Evolutionary conservation across 2,888 invertebrate genomes (phyloP), one percentile per base, ranked within the genome.

Genomic region (Lasiommata megera): DNA sequence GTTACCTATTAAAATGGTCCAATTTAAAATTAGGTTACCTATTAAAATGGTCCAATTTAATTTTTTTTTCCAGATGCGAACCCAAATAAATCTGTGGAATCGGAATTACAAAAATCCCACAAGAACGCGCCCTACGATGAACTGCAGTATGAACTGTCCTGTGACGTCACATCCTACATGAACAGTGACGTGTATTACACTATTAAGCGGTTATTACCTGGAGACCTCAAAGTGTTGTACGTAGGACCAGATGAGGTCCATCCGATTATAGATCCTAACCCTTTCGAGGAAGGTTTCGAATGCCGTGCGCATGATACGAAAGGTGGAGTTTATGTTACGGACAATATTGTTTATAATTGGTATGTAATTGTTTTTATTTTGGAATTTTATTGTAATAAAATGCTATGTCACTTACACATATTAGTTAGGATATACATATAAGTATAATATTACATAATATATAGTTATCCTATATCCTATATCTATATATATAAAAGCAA

Each of bases 311-410:
- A 98, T 80, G 87, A 91, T 47, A 92, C 92, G 53, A 96, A 96
- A 78, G 98, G 98, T 0, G 98, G 98, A 0, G 86, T 96, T 11
- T 93, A 93, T 77, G 92, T 98, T 6, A 95, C 95, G 0, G 94
- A 96, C 67, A 96, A 95, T 82, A 92, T 98, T 28, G 95, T 96
- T 51, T 98, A 95, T 79, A 94, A 94, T 84, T 92, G 91, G 88
- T 80, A 53, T 75, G 79, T 77, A 43, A 51, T 7, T 38, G 50
- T 54, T 54, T 31, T 41, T 3, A 23, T 36, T 17, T 31, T 37
- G 7, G 0, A 28, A 28, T 43, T 5, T 17, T 14, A 12, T 40
- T 1, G n/a, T 3, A 23, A 5, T 23, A 23, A 23, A 23, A 3
- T 2, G 5, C 23, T 3, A 23, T 23, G 5, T n/a, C n/a, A n/a